These are phyloP conservation scores for Micropoecilia bifurca DNA, from an alignment of 2,797 vertebrate species.

Conservation along the genomic window DNA sequence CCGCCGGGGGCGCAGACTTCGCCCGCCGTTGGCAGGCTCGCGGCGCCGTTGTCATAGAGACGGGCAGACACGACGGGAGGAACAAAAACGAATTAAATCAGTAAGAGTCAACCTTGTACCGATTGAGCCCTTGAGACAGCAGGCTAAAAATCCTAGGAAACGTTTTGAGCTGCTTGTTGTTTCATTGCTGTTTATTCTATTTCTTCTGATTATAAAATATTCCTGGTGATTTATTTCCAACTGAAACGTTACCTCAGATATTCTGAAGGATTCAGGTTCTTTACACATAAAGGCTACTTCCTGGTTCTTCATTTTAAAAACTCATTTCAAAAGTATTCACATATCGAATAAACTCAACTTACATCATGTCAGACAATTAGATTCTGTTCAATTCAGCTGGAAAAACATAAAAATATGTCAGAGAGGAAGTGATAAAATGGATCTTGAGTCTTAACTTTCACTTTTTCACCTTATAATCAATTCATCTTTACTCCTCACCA, in stretches of 20 bases:
- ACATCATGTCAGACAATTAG: too few species aligned
- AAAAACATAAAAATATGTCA: too few species aligned
- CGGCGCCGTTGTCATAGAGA: conserved; percentile 44
- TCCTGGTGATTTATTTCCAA: background rate
- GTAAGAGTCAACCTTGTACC: conserved; percentile 14
- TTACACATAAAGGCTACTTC: background rate
- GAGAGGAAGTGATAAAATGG: too few species aligned
- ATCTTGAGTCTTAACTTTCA: background rate
- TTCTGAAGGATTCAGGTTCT: background rate
- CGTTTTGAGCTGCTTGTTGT: conserved; percentile 11
- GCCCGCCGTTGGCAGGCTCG: conserved; percentile 25
- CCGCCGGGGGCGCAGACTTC: conserved; percentile 16
- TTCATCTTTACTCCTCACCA: background rate
- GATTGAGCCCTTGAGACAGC: conserved; percentile 32
- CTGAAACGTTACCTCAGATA: background rate
- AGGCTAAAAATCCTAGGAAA: conserved; percentile 8
- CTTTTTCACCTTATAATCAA: background rate
- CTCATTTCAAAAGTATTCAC: too few species aligned
- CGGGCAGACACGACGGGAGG: conserved; percentile 39
- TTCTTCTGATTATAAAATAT: background rate
- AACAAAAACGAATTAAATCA: conserved; percentile 60
- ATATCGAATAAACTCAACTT: too few species aligned
- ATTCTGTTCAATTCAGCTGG: too few species aligned
- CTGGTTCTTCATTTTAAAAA: background rate
- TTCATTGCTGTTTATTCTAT: background rate